Percentiles rank a stretch among this genome's conserved stretches.
These are phyloP conservation scores for Zosterops borbonicus DNA, from an alignment of 2,113 vertebrate genomes.

Conservation along the genomic window DNA sequence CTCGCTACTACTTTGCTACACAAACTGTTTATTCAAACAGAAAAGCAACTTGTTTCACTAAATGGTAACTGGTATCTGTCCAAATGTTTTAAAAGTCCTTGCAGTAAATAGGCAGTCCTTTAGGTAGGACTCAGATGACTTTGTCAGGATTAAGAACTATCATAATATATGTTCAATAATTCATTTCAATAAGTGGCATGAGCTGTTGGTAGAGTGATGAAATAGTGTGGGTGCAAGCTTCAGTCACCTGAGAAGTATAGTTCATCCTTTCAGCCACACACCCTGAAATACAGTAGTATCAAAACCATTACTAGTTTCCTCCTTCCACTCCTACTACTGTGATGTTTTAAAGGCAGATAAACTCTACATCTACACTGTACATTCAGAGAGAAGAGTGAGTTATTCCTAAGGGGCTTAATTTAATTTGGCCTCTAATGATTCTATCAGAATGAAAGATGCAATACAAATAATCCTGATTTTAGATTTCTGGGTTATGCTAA, in stretches of 20 bases:
- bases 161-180: neutral
- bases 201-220: neutral
- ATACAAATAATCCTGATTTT: neutral
- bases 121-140: neutral
- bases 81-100: neutral
- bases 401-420: neutral
- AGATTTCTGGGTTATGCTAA: neutral
- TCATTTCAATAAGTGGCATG: neutral
- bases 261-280: constrained; percentile 9
- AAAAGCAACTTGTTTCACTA: neutral
- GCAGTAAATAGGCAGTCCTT: neutral
- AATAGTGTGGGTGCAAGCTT: neutral
- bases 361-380: neutral
- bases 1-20: neutral
- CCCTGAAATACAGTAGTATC: neutral
- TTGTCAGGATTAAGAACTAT: neutral
- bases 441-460: neutral
- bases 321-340: neutral
- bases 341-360: neutral
- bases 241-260: neutral
- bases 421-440: neutral
- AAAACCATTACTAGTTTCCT: neutral
- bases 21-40: neutral
- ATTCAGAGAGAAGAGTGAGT: neutral
- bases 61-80: neutral